Evolutionary conservation across 23 tunicate species (phyloP).

Genomic region (Halocynthia aurantium): DNA sequence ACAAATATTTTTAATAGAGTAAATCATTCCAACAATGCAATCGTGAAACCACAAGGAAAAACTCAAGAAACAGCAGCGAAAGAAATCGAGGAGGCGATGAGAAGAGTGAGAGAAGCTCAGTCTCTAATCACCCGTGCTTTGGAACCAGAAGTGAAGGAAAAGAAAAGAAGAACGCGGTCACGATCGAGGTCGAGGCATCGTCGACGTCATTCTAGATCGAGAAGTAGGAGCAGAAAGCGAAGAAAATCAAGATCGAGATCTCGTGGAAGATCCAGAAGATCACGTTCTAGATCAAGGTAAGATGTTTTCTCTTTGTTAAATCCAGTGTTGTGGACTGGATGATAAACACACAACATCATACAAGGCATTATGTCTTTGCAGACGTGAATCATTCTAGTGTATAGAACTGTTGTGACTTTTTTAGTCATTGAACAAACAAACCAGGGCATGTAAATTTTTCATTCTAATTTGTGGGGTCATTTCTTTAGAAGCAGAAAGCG

Average conservation of each 20-base stretch:
- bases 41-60: constrained; percentile 55
- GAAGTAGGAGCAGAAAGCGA: constrained; percentile 50
- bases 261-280: constrained; percentile 54
- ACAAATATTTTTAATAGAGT: constrained; percentile 29
- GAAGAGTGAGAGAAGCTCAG: constrained; percentile 82
- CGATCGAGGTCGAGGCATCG: constrained; percentile 66
- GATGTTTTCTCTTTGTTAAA: background rate
- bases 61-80: constrained; percentile 43
- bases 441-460: background rate
- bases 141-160: constrained; percentile 46
- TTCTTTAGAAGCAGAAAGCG: background rate
- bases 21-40: constrained; percentile 75
- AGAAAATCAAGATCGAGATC: constrained; percentile 61
- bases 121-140: constrained; percentile 70
- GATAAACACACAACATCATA: background rate
- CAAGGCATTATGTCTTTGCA: too few relatives aligned
- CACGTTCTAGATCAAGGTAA: constrained; percentile 49
- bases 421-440: background rate
- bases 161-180: constrained; percentile 14
- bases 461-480: background rate
- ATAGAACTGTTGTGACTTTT: too few relatives aligned
- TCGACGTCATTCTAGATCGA: constrained; percentile 59
- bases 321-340: background rate
- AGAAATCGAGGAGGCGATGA: constrained; percentile 94
- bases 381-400: too few relatives aligned